Percentiles rank a stretch among this genome's conserved stretches.
phyloP scores from a whole-genome alignment of 2,888 invertebrate species.

The Ophion ventricosus region DNA sequence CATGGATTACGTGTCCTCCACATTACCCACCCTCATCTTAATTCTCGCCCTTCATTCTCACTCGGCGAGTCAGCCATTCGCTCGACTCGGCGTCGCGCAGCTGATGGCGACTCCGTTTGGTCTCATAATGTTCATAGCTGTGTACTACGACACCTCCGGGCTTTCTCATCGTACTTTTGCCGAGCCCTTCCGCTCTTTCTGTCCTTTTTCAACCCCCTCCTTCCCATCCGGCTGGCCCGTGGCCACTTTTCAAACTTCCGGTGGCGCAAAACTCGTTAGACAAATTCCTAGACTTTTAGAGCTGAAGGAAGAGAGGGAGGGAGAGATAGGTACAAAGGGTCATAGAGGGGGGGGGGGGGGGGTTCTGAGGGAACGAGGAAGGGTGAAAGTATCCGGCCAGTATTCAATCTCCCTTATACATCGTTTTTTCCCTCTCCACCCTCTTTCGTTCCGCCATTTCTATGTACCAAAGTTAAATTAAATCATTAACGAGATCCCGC shows the following conservation, averaged over 20 bases:
- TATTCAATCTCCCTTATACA: slow-evolving; percentile 34
- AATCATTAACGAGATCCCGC: slow-evolving; percentile 55
- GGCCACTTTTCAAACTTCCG: slow-evolving; percentile 54
- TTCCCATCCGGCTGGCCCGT: slow-evolving; percentile 21
- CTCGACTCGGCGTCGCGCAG: slow-evolving; percentile 24
- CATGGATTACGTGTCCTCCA: slow-evolving; percentile 65
- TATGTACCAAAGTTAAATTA: slow-evolving; percentile 55
- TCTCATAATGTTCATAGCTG: slow-evolving; percentile 50
- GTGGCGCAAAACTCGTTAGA: slow-evolving; percentile 62
- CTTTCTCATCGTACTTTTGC: slow-evolving; percentile 17
- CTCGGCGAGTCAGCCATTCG: neutral
- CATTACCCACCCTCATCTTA: slow-evolving; percentile 17
- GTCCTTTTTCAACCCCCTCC: neutral
- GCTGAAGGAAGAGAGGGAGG: neutral
- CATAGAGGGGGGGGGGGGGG: neutral
- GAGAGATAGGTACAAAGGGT: neutral
- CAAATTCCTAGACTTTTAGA: slow-evolving; percentile 60
- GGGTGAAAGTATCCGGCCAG: slow-evolving; percentile 31
- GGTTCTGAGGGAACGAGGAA: neutral
- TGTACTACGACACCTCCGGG: slow-evolving; percentile 9
- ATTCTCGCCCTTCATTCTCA: neutral
- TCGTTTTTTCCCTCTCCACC: neutral
- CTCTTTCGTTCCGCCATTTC: slow-evolving; percentile 35
- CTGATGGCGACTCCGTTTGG: slow-evolving; percentile 57
- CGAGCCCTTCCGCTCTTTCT: neutral